Conservation (phyloP, 1,140 invertebrate species). For the Drosophila subpulchrella region DNA sequence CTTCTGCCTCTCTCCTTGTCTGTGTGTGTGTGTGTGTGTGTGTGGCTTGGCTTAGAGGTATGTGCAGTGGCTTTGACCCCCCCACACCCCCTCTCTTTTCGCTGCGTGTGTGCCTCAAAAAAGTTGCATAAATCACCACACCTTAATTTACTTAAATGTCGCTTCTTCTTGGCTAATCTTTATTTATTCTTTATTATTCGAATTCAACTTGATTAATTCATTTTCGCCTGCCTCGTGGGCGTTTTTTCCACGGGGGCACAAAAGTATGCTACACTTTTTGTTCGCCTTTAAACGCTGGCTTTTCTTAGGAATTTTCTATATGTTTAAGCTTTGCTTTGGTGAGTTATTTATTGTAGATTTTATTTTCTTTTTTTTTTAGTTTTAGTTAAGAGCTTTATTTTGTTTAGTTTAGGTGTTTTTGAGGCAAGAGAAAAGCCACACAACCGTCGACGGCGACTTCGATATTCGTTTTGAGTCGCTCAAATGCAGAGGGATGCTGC, state of each 20-base stretch:
- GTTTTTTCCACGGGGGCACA: constrained; percentile 31
- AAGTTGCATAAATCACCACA: constrained; percentile 84
- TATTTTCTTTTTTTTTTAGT: constrained; percentile 12
- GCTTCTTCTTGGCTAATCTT: constrained; percentile 24
- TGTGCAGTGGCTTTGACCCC: constrained; percentile 53
- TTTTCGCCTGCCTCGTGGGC: constrained; percentile 31
- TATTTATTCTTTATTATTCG: constrained; percentile 18
- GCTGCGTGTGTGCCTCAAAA: constrained; percentile 60
- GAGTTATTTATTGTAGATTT: constrained; percentile 13
- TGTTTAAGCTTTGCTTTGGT: neutral
- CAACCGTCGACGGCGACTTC: constrained; percentile 84
- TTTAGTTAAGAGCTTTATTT: constrained; percentile 62
- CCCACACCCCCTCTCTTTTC: constrained; percentile 6
- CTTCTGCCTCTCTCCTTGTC: constrained; percentile 7
- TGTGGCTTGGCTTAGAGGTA: constrained; percentile 59
- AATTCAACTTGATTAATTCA: constrained; percentile 22
- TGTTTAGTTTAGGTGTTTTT: constrained; percentile 50
- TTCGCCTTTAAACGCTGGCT: neutral
- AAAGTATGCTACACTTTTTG: constrained; percentile 46
- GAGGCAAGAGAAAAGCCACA: constrained; percentile 63
- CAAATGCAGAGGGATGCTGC: constrained; percentile 58
- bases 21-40: constrained; percentile 12
- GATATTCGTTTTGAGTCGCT: constrained; percentile 82
- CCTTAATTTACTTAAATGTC: constrained; percentile 83
- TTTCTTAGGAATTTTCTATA: neutral